Base-by-base conservation (phyloP, 2,888 invertebrate species). In the Gastrophysa polygoni region DNA sequence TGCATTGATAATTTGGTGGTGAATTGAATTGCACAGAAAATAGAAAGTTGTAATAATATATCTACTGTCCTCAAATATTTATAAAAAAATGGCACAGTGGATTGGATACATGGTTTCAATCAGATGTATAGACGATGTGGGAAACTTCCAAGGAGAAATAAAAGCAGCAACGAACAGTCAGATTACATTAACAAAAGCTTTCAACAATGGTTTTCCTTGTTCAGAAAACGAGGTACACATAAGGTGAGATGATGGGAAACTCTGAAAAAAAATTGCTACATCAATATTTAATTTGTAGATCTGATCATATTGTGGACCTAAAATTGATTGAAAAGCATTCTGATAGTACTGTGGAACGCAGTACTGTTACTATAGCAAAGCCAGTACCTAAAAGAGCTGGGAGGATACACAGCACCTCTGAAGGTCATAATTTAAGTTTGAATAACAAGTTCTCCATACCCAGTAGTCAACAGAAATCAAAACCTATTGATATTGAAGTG, bases 51-150 rank as follows among this genome's bases (percentile, higher is more conserved):
- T 11, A 14, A 8, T 5, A 32, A 32, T 3, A 7, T 4, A 14
- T 38, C 54, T 21, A 21, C 34, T 32, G 57, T 57, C 57, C 52
- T 34, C 17, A 48, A 47, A 38, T 61, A 61, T 57, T 61, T 57
- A 52, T 66, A 71, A 70, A 38, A 77, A 75, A 72, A 87, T 87
- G 87, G 83, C 86, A 65, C 83, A 85, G 71, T 91, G 88, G 87
- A 80, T 90, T 67, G 95, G 95, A 55, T 91, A 89, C 79, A 89
- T 91, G 69, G 92, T 96, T 68, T 93, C 95, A 16, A 89, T 95
- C 63, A 90, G 91, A 78, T 94, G 94, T 80, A 88, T 87, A 21
- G 89, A 89, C 63, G 87, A 88, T 48, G 80, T 92, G 66, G 93
- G 93, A 50, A 89, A 89, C 64, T 95, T 91, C 78, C 95, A 95